A percentile compares a stretch with the other conserved stretches of the same genome.
phyloP scores from a whole-genome alignment of 2,113 vertebrate species.

The Phyllostomus hastatus region DNA sequence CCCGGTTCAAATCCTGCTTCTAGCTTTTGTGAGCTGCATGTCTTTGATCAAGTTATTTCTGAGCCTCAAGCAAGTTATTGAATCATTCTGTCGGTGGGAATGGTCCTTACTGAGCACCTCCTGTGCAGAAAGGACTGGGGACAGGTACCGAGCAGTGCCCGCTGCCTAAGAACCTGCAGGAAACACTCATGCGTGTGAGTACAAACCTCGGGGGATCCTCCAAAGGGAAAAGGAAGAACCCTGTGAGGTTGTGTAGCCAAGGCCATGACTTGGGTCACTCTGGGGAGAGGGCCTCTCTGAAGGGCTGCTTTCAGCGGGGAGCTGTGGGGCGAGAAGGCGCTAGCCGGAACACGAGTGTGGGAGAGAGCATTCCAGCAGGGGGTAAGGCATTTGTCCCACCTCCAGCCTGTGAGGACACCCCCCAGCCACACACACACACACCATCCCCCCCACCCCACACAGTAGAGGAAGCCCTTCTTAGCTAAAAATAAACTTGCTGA shows the following conservation, averaged over 20 bases:
- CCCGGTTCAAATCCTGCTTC: not conserved
- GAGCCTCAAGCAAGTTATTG: not conserved
- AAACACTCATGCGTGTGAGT: not conserved
- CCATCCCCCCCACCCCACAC: not conserved
- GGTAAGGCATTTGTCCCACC: not conserved
- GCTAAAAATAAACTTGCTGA: conserved; percentile 46
- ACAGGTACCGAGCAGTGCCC: not conserved
- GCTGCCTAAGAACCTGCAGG: not conserved
- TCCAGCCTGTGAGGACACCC: not conserved
- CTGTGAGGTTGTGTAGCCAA: not conserved
- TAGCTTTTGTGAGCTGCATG: not conserved
- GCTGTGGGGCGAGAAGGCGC: not conserved
- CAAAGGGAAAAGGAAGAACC: not conserved
- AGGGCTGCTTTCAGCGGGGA: not conserved
- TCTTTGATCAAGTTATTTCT: not conserved
- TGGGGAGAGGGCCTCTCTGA: not conserved
- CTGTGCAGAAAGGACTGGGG: not conserved
- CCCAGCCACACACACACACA: not conserved
- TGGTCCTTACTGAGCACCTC: not conserved
- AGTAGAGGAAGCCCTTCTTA: conserved; percentile 19
- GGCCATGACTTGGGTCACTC: not conserved
- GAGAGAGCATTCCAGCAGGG: not conserved
- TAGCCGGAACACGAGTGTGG: not conserved
- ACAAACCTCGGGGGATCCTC: not conserved
- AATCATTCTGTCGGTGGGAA: not conserved